These are phyloP conservation scores for Hirtodrosophila histrioides DNA, from an alignment of 2,888 invertebrate species.

Conservation along the genomic window DNA sequence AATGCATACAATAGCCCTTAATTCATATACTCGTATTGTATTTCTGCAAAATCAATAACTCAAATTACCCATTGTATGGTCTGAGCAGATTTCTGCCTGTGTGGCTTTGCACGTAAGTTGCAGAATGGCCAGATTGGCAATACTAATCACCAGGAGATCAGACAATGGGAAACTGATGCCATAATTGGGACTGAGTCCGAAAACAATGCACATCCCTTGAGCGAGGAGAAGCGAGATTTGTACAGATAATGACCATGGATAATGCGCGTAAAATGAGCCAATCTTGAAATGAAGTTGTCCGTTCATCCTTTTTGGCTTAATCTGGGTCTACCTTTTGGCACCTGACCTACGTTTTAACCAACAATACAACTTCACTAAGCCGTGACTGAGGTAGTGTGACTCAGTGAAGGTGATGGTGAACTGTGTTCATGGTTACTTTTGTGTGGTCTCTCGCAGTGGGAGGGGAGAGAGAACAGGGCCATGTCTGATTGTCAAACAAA, in stretches of 20 bases:
- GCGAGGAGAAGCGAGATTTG: slow-evolving; percentile 21
- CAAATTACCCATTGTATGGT: slow-evolving; percentile 47
- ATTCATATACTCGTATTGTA: slow-evolving; percentile 30
- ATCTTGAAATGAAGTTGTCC: slow-evolving; percentile 64
- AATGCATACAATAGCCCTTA: slow-evolving; percentile 30
- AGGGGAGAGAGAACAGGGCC: slow-evolving; percentile 12
- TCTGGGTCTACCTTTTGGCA: slow-evolving; percentile 39
- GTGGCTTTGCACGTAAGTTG: slow-evolving; percentile 17
- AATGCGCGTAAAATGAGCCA: slow-evolving; percentile 73
- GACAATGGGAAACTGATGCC: slow-evolving; percentile 54
- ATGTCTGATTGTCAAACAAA: slow-evolving; percentile 27
- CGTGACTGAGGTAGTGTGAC: slow-evolving; percentile 20
- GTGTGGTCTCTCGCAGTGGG: slow-evolving; percentile 56
- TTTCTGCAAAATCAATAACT: slow-evolving; percentile 31
- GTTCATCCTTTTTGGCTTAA: slow-evolving; percentile 17
- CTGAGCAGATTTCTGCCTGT: slow-evolving; percentile 1
- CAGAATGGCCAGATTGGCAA: slow-evolving; percentile 20
- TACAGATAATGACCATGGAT: slow-evolving; percentile 53
- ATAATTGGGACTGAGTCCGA: slow-evolving; percentile 41
- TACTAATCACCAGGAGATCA: slow-evolving; percentile 27
- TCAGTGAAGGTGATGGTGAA: no score
- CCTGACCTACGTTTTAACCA: slow-evolving; percentile 35
- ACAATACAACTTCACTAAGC: slow-evolving; percentile 20
- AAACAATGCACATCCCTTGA: slow-evolving; percentile 42
- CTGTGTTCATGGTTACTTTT: slow-evolving; percentile 23